Evolutionary conservation across 2,888 invertebrate genomes (phyloP).

Genomic region (Syrphus vitripennis): DNA sequence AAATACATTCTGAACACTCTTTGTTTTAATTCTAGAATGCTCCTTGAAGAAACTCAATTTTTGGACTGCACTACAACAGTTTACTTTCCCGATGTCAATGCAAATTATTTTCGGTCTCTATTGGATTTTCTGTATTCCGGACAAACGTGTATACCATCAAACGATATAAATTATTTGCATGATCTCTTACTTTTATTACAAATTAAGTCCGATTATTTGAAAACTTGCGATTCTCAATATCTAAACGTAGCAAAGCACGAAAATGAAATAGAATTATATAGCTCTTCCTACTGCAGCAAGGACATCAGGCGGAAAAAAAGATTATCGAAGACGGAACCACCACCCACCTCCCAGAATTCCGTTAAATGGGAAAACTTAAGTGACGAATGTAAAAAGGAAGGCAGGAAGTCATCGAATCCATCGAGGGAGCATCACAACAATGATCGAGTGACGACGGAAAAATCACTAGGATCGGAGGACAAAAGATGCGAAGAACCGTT

Average conservation of each 20-base stretch:
- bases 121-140: constrained; percentile 93
- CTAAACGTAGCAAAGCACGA: constrained; percentile 80
- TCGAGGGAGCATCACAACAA: constrained; percentile 40
- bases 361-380: constrained; percentile 60
- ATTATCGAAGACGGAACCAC: constrained; percentile 57
- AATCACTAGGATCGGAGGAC: constrained; percentile 35
- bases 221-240: constrained; percentile 82
- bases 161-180: constrained; percentile 90
- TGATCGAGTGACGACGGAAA: constrained; percentile 30
- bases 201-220: constrained; percentile 92
- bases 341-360: constrained; percentile 43
- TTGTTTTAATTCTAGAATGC: constrained; percentile 82
- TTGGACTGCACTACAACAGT: constrained; percentile 89
- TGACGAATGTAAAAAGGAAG: constrained; percentile 61
- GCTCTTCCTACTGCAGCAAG: constrained; percentile 49
- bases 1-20: neutral
- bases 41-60: constrained; percentile 87
- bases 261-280: constrained; percentile 65
- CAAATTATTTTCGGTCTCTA: constrained; percentile 90
- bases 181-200: constrained; percentile 91
- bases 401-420: constrained; percentile 35
- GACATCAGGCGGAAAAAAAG: constrained; percentile 63
- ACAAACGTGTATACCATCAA: constrained; percentile 84
- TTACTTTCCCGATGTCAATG: constrained; percentile 91
- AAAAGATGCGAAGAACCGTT: constrained; percentile 48